phyloP scores from a whole-genome alignment of 1,140 invertebrate species.

The Drosophila virilis region DNA sequence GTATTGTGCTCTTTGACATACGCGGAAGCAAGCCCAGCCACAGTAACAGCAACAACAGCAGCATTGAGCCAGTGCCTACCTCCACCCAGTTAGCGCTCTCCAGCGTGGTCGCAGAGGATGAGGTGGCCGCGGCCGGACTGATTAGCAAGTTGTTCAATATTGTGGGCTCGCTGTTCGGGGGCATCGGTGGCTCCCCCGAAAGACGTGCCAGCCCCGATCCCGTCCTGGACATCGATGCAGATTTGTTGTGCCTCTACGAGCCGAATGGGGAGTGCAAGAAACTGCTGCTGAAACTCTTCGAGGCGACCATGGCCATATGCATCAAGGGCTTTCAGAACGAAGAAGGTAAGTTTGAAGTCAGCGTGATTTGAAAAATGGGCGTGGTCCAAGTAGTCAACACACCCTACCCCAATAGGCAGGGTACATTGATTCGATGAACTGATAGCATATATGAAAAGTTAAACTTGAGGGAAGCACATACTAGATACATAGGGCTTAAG shows the following conservation, averaged over 20 bases:
- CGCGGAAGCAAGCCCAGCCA: conserved; percentile 50
- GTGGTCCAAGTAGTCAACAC: conserved; percentile 29
- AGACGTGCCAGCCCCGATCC: conserved; percentile 2
- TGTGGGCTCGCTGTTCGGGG: conserved; percentile 71
- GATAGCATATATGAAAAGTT: too few species aligned
- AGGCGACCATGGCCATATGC: conserved; percentile 81
- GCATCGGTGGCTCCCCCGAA: conserved; percentile 12
- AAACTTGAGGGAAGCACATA: too few species aligned
- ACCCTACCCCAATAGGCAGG: conserved; percentile 1
- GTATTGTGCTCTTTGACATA: conserved; percentile 77
- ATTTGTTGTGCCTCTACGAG: conserved; percentile 68
- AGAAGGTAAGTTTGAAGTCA: conserved; percentile 67
- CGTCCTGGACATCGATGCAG: conserved; percentile 57
- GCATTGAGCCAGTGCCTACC: conserved; percentile 14
- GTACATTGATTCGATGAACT: neutral
- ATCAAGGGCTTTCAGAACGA: conserved; percentile 82
- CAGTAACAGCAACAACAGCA: neutral
- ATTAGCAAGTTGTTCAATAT: conserved; percentile 71
- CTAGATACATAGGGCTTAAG: too few species aligned
- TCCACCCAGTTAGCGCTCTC: conserved; percentile 3
- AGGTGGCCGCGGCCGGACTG: conserved; percentile 43
- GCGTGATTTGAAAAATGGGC: conserved; percentile 1
- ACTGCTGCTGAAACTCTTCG: conserved; percentile 75
- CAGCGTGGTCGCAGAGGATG: conserved; percentile 28
- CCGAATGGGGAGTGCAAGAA: conserved; percentile 78